Percentiles rank a stretch among this genome's conserved stretches.
These are phyloP conservation scores for Eubasilissa splendida DNA, from an alignment of 2,888 invertebrate species.

Conservation along the genomic window DNA sequence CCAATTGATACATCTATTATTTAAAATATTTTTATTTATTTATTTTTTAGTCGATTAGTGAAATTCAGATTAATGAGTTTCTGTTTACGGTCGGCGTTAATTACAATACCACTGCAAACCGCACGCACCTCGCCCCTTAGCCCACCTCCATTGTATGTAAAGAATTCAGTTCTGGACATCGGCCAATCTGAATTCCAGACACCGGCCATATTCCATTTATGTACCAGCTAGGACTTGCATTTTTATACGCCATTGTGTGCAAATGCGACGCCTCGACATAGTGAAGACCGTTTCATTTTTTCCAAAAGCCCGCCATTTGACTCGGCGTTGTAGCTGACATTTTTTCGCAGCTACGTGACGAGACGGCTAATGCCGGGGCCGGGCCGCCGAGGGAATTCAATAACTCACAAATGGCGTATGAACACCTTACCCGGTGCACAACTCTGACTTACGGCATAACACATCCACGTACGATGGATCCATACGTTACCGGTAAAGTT, in stretches of 20 bases:
- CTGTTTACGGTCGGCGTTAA: no score
- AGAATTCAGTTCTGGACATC: conserved; percentile 28
- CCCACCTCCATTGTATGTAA: conserved; percentile 34
- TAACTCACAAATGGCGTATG: conserved; percentile 26
- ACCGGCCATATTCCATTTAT: conserved; percentile 43
- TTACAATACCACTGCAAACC: no score
- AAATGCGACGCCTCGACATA: conserved; percentile 50
- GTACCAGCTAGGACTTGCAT: conserved; percentile 37
- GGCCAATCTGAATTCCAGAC: conserved; percentile 49
- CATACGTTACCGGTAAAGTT: no score
- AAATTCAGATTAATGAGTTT: no score
- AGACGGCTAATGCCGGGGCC: conserved; percentile 37
- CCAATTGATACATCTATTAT: no score
- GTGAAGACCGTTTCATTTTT: conserved; percentile 45
- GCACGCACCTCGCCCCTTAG: neutral
- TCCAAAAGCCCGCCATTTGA: conserved; percentile 38
- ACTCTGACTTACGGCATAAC: neutral
- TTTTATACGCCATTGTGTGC: conserved; percentile 54
- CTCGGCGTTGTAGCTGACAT: conserved; percentile 30
- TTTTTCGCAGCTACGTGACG: conserved; percentile 48
- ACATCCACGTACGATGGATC: neutral
- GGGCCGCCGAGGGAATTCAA: conserved; percentile 23
- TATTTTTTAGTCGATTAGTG: no score
- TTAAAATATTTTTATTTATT: no score
- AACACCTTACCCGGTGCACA: conserved; percentile 18